phyloP scores from a whole-genome alignment of 2,888 invertebrate genomes.

The Gasteruption jaculator region DNA sequence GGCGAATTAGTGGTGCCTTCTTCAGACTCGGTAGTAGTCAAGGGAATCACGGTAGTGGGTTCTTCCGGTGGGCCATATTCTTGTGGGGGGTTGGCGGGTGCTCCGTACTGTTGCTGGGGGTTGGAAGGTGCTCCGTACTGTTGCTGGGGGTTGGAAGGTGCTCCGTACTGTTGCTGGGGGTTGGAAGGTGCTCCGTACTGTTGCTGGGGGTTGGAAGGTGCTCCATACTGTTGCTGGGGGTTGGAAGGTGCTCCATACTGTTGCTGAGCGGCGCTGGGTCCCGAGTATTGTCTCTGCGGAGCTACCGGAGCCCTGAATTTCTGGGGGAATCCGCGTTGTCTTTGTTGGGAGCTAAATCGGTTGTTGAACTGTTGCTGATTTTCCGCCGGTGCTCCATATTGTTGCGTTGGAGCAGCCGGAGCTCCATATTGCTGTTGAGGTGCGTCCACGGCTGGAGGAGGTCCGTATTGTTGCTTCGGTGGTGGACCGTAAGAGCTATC shows the following conservation, averaged over 20 bases:
- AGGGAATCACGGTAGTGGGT: no score
- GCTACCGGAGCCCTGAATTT: constrained; percentile 23
- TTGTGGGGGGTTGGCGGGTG: constrained; percentile 20
- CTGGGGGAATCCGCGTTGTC: constrained; percentile 28
- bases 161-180: constrained; percentile 25
- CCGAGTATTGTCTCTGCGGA: constrained; percentile 20
- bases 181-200: constrained; percentile 27
- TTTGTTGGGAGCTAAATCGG: constrained; percentile 17
- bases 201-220: constrained; percentile 19
- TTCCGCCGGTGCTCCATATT: constrained; percentile 31
- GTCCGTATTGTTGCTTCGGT: constrained; percentile 25
- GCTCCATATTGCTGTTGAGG: constrained; percentile 29
- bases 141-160: constrained; percentile 22
- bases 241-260: constrained; percentile 23
- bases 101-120: constrained; percentile 37
- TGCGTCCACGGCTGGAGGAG: no score
- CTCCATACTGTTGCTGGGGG: constrained; percentile 29
- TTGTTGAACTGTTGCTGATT: constrained; percentile 20
- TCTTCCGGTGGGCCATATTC: constrained; percentile 30
- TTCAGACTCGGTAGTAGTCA: no score
- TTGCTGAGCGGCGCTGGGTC: constrained; percentile 18
- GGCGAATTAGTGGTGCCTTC: no score
- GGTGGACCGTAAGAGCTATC: constrained; percentile 23
- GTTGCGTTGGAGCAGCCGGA: constrained; percentile 21
- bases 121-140: constrained; percentile 28